A percentile compares a stretch with the other conserved stretches of the same genome.
These are phyloP conservation scores for Enteromius argenteus DNA, from an alignment of 2,797 vertebrate genomes.

Conservation along the genomic window DNA sequence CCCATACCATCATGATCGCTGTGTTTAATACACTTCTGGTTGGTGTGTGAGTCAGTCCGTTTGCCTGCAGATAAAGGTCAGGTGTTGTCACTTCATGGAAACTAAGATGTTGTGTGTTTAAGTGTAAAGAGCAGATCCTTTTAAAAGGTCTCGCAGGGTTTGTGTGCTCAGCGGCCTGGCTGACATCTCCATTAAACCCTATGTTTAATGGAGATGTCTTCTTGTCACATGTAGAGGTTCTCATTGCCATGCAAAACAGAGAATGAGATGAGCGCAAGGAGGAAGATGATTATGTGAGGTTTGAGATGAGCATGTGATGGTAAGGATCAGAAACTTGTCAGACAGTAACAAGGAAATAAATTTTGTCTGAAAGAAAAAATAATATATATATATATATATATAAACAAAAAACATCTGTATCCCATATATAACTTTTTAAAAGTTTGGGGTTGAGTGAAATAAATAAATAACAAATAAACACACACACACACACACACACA, in stretches of 20 bases:
- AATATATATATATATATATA: not conserved
- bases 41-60: slow-evolving; percentile 67
- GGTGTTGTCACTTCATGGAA: slow-evolving; percentile 62
- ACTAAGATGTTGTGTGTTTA: slow-evolving; percentile 52
- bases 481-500: no score
- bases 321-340: no score
- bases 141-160: slow-evolving; percentile 46
- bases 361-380: not conserved
- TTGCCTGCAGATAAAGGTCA: slow-evolving; percentile 72
- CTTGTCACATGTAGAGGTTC: not conserved
- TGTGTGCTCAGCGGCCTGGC: slow-evolving; percentile 10
- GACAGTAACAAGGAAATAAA: not conserved
- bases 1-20: slow-evolving; percentile 45
- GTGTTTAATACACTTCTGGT: slow-evolving; percentile 41
- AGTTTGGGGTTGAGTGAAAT: no score
- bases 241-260: not conserved
- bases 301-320: not conserved
- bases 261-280: not conserved
- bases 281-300: not conserved
- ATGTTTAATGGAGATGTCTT: not conserved
- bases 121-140: slow-evolving; percentile 39
- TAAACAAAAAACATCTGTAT: not conserved
- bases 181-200: slow-evolving; percentile 50
- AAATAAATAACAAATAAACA: no score
- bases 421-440: no score